Percentiles rank a stretch among this genome's conserved stretches.
These are phyloP conservation scores for Brachyhypopomus gauderio DNA, from an alignment of 2,113 vertebrate species.

Conservation along the genomic window DNA sequence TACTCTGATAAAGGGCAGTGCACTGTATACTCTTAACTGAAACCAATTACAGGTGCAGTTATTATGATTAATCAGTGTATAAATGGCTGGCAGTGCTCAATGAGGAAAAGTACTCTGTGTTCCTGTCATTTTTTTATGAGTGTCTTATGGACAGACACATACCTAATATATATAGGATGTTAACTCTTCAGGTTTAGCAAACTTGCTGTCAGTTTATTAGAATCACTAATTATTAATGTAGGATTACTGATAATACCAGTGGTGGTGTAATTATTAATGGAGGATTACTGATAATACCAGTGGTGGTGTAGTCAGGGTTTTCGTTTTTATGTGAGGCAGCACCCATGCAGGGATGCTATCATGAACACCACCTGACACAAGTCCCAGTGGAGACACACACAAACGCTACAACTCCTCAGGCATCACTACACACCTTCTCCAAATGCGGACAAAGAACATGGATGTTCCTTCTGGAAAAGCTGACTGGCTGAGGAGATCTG, in stretches of 20 bases:
- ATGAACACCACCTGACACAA: conserved; percentile 38
- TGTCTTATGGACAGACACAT: background rate
- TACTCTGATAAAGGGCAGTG: no score
- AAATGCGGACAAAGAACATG: conserved; percentile 8
- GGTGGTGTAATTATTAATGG: background rate
- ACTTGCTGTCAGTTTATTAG: conserved; percentile 10
- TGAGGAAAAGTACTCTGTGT: background rate
- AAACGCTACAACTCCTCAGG: conserved; percentile 16
- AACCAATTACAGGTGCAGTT: no score
- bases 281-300: conserved; percentile 35
- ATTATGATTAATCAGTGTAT: background rate
- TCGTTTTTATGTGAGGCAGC: conserved; percentile 37
- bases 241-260: conserved; percentile 41
- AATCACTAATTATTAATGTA: conserved; percentile 3
- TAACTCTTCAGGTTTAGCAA: conserved; percentile 20
- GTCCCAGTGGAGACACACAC: conserved; percentile 21
- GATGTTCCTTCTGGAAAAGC: conserved; percentile 11
- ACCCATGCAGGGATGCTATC: conserved; percentile 33
- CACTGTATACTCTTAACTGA: no score
- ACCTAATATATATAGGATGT: conserved; percentile 12
- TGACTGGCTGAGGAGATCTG: background rate
- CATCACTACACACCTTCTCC: conserved; percentile 33
- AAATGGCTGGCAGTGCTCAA: background rate
- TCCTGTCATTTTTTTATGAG: background rate
- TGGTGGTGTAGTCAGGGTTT: conserved; percentile 28